Conservation (phyloP, 2,797 vertebrate species). For the Ptychobarbus kaznakovi region DNA sequence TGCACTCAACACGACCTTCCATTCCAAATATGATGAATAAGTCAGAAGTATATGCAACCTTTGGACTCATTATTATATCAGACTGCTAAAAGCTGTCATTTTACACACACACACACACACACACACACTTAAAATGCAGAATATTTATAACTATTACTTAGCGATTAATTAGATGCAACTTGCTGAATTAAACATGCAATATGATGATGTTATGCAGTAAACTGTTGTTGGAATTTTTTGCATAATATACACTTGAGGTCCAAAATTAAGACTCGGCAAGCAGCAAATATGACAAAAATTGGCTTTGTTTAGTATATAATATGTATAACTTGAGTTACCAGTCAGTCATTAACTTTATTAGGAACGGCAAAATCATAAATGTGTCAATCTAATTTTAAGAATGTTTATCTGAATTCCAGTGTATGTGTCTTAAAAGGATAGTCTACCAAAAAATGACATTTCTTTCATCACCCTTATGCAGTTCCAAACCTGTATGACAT, state of each 20-base stretch:
- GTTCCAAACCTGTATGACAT: background rate
- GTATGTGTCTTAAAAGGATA: background rate
- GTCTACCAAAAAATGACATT: background rate
- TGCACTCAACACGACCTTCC: background rate
- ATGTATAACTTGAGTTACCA: background rate
- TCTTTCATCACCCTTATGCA: background rate
- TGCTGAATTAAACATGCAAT: background rate
- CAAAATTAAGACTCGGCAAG: background rate
- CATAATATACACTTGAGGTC: background rate
- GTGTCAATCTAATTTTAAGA: background rate
- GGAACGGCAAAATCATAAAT: background rate
- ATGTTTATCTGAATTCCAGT: background rate
- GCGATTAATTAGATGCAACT: background rate
- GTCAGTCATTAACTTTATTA: background rate
- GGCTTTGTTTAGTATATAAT: background rate
- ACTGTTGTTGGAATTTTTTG: too few species aligned
- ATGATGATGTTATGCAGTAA: background rate
- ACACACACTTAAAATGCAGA: background rate
- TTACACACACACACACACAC: too few species aligned
- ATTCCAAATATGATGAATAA: slow-evolving; percentile 1
- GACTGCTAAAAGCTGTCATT: background rate
- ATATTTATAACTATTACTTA: background rate
- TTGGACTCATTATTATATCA: background rate
- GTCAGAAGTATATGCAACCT: background rate
- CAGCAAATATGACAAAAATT: background rate